Base-by-base conservation (phyloP, 2,888 invertebrate genomes). In the Cantharis rustica region DNA sequence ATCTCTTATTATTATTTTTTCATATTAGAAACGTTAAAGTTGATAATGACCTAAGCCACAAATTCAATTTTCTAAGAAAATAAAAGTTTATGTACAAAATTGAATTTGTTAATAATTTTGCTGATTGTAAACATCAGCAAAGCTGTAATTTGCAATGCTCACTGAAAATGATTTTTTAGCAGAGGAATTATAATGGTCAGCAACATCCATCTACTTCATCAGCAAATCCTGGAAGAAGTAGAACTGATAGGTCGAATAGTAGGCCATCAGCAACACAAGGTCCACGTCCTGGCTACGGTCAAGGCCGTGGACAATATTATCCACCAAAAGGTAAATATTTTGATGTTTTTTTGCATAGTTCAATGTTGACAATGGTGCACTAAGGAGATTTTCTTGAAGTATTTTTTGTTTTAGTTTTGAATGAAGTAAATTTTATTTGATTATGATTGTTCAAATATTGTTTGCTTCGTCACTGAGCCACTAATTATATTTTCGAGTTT, bases 231-330 rank as follows among this genome's bases (percentile, higher is more conserved):
- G 84, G 86, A 75, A 84, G 88, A 77, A 86, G 88, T 76, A 80
- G 87, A 77, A 83, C 84, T 10, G 83, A 86, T 31, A 82, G 88
- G 71, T 79, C 87, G 11, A 47, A 47, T 47, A 86, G 87, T 78
- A 86, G 89, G 81, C 87, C 90, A 74, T 86, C 87, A 63, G 88
- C 86, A 77, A 87, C 88, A 83, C 90, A 90, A 81, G 92, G 90
- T 72, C 93, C 93, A 76, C 90, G 91, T 76, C 92, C 93, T 79
- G 93, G 94, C 68, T 93, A 93, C 83, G 93, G 93, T 16, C 93
- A 93, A 85, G 93, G 93, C 26, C 89, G 94, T 83, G 93, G 93
- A 76, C 94, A 93, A 87, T 93, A 94, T 87, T 92, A 93, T 88
- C 91, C 92, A 82, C 92, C 92, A 82, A 93, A 93, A 93, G 93